Evolutionary conservation across 2,797 vertebrate genomes (phyloP).

Genomic region (Lophius americanus): DNA sequence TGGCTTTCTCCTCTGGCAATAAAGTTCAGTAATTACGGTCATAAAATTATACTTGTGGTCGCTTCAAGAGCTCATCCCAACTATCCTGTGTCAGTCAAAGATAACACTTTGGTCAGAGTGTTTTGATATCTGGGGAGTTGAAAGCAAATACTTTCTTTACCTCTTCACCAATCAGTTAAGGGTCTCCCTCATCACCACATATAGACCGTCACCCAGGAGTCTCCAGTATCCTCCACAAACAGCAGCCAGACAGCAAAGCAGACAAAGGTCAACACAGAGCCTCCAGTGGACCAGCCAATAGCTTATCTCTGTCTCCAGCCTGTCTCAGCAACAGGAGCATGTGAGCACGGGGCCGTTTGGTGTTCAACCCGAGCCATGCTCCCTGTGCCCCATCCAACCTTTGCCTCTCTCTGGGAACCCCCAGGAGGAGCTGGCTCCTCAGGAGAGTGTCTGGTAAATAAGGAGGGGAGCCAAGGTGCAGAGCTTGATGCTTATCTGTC

Average conservation of each 20-base stretch:
- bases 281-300: constrained; percentile 57
- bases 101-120: constrained; percentile 16
- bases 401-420: constrained; percentile 63
- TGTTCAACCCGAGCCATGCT: constrained; percentile 47
- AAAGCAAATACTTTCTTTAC: constrained; percentile 40
- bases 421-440: constrained; percentile 53
- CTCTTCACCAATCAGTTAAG: constrained; percentile 41
- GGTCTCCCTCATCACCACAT: constrained; percentile 54
- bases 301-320: constrained; percentile 53
- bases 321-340: constrained; percentile 57
- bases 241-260: constrained; percentile 59
- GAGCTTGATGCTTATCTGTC: constrained; percentile 74
- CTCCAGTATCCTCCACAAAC: constrained; percentile 61
- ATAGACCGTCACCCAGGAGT: constrained; percentile 54
- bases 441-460: constrained; percentile 54
- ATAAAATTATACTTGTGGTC: too few relatives aligned
- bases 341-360: constrained; percentile 34
- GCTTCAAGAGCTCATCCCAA: neutral
- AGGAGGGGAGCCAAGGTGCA: constrained; percentile 60
- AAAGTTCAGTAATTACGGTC: too few relatives aligned
- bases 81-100: constrained; percentile 1
- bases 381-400: constrained; percentile 45
- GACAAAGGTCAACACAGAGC: constrained; percentile 71
- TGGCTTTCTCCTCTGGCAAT: too few relatives aligned
- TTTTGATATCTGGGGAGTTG: constrained; percentile 37